A percentile compares a stretch with the other conserved stretches of the same genome.
Conservation (phyloP, 1,140 invertebrate species). For the Bicyclus anynana region DNA sequence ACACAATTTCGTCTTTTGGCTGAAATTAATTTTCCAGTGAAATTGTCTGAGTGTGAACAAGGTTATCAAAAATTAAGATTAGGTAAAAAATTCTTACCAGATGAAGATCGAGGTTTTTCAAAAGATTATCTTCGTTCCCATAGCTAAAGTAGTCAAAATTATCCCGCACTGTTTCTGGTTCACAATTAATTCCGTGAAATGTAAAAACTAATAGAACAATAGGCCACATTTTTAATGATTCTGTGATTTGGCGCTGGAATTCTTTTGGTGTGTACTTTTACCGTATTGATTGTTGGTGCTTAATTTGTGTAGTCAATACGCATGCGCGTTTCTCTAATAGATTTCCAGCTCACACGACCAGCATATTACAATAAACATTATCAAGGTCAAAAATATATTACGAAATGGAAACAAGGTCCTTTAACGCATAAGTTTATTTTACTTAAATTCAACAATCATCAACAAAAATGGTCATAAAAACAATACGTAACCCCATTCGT, state of each 20-base stretch:
- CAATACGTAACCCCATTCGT: slow-evolving; percentile 21
- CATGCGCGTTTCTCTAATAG: slow-evolving; percentile 48
- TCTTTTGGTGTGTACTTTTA: neutral
- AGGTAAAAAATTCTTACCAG: slow-evolving; percentile 44
- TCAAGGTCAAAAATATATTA: slow-evolving; percentile 39
- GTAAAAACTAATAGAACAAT: slow-evolving; percentile 39
- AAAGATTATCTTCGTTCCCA: slow-evolving; percentile 52
- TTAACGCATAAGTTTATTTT: slow-evolving; percentile 33
- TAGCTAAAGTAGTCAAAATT: slow-evolving; percentile 68
- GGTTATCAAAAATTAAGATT: neutral
- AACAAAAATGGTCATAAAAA: slow-evolving; percentile 48
- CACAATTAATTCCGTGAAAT: slow-evolving; percentile 47
- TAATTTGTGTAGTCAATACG: slow-evolving; percentile 32
- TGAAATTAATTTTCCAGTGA: slow-evolving; percentile 31
- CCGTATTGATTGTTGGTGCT: slow-evolving; percentile 57
- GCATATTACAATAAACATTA: slow-evolving; percentile 12
- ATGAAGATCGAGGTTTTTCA: slow-evolving; percentile 57
- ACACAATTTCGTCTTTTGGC: slow-evolving; percentile 66
- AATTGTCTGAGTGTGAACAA: neutral
- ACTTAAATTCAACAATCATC: slow-evolving; percentile 42
- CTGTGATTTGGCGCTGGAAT: neutral
- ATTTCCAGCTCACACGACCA: slow-evolving; percentile 14
- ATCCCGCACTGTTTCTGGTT: slow-evolving; percentile 67
- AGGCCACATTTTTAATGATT: slow-evolving; percentile 48
- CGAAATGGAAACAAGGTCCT: slow-evolving; percentile 14